Conservation (phyloP, 2,113 vertebrate species). For the Callorhinus ursinus region DNA sequence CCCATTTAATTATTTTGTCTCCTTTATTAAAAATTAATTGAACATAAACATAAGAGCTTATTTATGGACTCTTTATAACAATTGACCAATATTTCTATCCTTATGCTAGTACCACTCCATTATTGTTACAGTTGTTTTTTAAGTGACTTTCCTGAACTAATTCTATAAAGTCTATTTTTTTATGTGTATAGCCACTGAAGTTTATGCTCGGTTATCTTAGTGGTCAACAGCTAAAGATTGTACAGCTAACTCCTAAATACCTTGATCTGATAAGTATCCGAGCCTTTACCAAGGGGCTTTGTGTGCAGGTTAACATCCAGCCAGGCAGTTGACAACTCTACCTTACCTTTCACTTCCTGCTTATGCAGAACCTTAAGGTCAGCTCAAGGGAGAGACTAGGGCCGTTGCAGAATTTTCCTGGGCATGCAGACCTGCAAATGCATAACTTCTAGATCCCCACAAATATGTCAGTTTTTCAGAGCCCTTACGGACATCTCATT, state of each 20-base stretch:
- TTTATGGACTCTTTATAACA: neutral
- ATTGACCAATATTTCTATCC: neutral
- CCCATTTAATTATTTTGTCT: neutral
- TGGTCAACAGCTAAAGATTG: neutral
- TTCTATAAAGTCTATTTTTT: neutral
- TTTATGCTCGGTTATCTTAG: neutral
- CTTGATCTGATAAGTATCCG: too few species aligned
- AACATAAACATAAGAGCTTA: neutral
- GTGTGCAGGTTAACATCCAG: neutral
- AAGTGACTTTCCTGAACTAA: neutral
- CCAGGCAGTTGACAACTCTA: neutral
- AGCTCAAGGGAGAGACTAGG: neutral
- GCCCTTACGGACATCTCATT: neutral
- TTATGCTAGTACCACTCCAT: neutral
- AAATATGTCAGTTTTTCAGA: neutral
- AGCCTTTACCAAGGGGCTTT: neutral
- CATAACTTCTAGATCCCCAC: neutral
- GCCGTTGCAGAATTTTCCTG: neutral
- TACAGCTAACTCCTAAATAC: neutral
- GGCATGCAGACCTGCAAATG: neutral
- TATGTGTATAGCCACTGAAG: neutral
- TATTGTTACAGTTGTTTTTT: neutral
- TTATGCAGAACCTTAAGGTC: neutral
- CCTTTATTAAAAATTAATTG: neutral
- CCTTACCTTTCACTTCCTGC: neutral